Percentiles rank a stretch among this genome's conserved stretches.
Evolutionary conservation across 35 echinoderm and acorn worm genomes (phyloP).

Genomic region (Holothuria glaberrima): DNA sequence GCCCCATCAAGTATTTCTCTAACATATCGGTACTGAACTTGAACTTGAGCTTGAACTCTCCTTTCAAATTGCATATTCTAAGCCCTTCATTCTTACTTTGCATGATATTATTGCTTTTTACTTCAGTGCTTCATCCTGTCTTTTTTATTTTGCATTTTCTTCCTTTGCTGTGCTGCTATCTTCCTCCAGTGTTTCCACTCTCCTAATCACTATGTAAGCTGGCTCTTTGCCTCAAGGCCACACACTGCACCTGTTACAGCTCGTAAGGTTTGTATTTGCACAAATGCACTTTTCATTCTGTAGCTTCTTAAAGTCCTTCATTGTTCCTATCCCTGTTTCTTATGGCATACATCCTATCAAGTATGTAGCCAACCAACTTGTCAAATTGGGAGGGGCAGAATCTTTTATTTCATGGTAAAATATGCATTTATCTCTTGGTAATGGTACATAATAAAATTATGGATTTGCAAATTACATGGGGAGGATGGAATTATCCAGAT

Average conservation of each 20-base stretch:
- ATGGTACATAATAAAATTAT: too few relatives aligned
- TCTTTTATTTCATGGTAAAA: too few relatives aligned
- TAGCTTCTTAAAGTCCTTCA: neutral
- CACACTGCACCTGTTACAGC: neutral
- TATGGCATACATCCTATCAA: too few relatives aligned
- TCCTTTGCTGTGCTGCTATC: conserved; percentile 20
- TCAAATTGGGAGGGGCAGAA: too few relatives aligned
- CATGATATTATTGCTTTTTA: neutral
- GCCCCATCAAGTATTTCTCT: too few relatives aligned
- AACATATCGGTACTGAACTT: too few relatives aligned
- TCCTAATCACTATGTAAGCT: neutral
- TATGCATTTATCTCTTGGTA: too few relatives aligned
- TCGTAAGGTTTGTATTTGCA: conserved; percentile 23
- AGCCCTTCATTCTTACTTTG: neutral
- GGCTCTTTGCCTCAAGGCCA: conserved; percentile 1
- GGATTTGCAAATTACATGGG: too few relatives aligned
- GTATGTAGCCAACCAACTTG: too few relatives aligned
- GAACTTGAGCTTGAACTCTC: too few relatives aligned
- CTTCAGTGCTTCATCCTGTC: neutral
- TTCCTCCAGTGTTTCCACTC: neutral
- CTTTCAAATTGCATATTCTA: neutral
- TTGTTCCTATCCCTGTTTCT: too few relatives aligned
- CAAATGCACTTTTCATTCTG: neutral
- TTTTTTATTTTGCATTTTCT: neutral
- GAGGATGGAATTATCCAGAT: too few relatives aligned